phyloP scores from a whole-genome alignment of 2,888 invertebrate species.

The Caenorhabditis japonica region DNA sequence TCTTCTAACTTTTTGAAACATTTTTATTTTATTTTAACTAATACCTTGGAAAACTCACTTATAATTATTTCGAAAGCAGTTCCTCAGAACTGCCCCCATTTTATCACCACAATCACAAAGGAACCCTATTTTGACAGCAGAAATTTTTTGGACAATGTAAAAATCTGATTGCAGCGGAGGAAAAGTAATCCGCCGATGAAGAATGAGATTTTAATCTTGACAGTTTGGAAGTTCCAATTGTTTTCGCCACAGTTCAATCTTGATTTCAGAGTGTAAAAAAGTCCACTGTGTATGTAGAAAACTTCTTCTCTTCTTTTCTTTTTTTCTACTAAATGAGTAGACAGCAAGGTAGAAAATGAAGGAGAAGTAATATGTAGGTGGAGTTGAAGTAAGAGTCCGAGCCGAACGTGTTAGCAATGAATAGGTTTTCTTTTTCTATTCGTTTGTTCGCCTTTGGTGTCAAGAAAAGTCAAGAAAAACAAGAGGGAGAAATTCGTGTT shows the following conservation, averaged over 20 bases:
- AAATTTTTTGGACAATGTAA: background rate
- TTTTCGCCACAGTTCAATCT: too few species aligned
- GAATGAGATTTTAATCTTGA: too few species aligned
- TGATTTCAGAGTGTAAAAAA: too few species aligned
- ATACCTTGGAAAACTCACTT: slow-evolving; percentile 20
- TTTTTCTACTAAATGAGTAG: slow-evolving; percentile 12
- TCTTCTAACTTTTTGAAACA: background rate
- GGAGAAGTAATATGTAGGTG: slow-evolving; percentile 10
- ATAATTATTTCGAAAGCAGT: slow-evolving; percentile 26
- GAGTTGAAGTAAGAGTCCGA: slow-evolving; percentile 18
- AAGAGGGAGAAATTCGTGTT: too few species aligned
- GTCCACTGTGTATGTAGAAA: too few species aligned
- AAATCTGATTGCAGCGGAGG: too few species aligned
- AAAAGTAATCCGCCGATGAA: too few species aligned
- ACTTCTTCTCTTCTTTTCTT: too few species aligned
- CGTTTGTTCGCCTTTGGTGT: background rate
- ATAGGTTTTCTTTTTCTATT: slow-evolving; percentile 9
- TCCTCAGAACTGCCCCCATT: slow-evolving; percentile 32
- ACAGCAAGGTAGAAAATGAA: background rate
- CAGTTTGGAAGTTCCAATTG: too few species aligned
- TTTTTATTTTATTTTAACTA: background rate
- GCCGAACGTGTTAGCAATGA: slow-evolving; percentile 31
- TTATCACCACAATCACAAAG: slow-evolving; percentile 43
- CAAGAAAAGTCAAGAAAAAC: too few species aligned
- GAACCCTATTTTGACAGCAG: slow-evolving; percentile 33